Evolutionary conservation across 2,888 invertebrate genomes (phyloP).

Genomic region (Pammene aurita): DNA sequence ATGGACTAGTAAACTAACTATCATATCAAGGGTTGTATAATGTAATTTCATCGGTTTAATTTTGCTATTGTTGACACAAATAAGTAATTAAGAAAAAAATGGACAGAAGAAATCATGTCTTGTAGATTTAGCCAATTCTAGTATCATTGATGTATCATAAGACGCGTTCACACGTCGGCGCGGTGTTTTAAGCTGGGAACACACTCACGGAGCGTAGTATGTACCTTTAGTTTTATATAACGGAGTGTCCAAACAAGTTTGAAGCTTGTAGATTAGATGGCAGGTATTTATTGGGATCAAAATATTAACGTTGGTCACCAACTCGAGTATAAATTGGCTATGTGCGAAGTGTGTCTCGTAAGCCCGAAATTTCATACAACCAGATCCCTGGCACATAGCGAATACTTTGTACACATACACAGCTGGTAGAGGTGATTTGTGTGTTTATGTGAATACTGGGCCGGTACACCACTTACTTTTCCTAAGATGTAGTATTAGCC

Average conservation of each 20-base stretch:
- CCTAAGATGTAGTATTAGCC: not conserved
- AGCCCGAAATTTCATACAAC: not conserved
- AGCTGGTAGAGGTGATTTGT: no score
- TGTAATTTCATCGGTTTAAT: no score
- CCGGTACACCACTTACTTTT: not conserved
- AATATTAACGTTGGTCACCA: no score
- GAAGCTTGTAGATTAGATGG: not conserved
- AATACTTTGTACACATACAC: no score
- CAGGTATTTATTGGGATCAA: not conserved
- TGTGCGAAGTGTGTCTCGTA: not conserved
- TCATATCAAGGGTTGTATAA: no score
- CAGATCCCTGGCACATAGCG: not conserved
- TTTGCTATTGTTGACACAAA: no score
- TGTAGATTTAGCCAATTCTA: no score
- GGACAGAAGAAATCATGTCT: no score
- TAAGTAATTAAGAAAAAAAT: no score
- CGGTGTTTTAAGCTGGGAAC: constrained; percentile 22
- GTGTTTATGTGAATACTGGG: no score
- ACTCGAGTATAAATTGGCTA: not conserved
- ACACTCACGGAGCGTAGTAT: constrained; percentile 18
- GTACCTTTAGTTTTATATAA: not conserved
- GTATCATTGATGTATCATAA: no score
- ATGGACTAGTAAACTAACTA: no score
- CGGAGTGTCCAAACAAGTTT: not conserved
- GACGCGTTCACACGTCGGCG: constrained; percentile 18